A percentile compares a stretch with the other conserved stretches of the same genome.
Conservation (phyloP, 2,113 vertebrate genomes). For the Hippocampus barbouri region DNA sequence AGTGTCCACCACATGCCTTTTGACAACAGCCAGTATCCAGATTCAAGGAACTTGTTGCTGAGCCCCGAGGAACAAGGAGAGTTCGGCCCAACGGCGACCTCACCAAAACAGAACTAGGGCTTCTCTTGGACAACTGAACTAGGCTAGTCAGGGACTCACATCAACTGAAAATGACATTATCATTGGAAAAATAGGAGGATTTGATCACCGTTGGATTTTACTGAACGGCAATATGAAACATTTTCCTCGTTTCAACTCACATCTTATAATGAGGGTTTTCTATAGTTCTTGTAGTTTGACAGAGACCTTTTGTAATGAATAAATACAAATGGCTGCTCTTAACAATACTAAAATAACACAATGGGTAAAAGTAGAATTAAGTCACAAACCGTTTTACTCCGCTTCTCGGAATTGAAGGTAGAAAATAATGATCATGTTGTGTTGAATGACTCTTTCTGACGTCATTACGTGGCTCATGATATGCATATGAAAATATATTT, state of each 20-base stretch:
- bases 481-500: neutral
- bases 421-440: conserved; percentile 1
- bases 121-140: conserved; percentile 20
- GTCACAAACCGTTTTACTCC: neutral
- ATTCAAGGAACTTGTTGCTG: conserved; percentile 40
- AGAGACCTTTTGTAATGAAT: conserved; percentile 7
- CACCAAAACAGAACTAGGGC: conserved; percentile 23
- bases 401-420: neutral
- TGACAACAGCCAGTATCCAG: conserved; percentile 66
- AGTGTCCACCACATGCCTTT: conserved; percentile 68
- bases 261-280: conserved; percentile 31
- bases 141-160: conserved; percentile 24
- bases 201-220: conserved; percentile 8
- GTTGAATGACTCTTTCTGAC: conserved; percentile 16
- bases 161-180: conserved; percentile 11
- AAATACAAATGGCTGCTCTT: conserved; percentile 16
- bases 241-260: neutral
- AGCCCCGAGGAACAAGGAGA: conserved; percentile 35
- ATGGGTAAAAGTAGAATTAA: neutral
- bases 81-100: conserved; percentile 34
- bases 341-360: conserved; percentile 19
- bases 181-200: conserved; percentile 2
- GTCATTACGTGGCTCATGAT: conserved; percentile 12
- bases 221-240: conserved; percentile 3
- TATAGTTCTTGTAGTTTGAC: conserved; percentile 25